Conservation (phyloP, 1,140 invertebrate genomes). For the Latrodectus geometricus region DNA sequence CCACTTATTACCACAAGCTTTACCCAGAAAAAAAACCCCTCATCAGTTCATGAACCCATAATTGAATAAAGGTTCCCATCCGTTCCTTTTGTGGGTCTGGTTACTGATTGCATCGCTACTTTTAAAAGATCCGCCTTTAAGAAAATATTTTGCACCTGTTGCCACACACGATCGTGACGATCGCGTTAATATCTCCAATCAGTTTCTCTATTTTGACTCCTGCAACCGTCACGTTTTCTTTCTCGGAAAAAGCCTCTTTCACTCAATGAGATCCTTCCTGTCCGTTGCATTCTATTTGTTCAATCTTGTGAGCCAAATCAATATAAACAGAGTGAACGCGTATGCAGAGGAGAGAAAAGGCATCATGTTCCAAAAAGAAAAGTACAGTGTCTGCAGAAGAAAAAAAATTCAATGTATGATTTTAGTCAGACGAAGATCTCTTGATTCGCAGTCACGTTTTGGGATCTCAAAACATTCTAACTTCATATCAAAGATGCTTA, state of each 20-base stretch:
- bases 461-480: too few relatives aligned
- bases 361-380: too few relatives aligned
- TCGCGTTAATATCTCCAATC: not conserved
- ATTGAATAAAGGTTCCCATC: not conserved
- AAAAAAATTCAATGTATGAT: too few relatives aligned
- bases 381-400: too few relatives aligned
- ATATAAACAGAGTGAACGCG: too few relatives aligned
- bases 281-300: too few relatives aligned
- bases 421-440: too few relatives aligned
- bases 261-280: too few relatives aligned
- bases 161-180: not conserved
- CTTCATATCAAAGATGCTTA: too few relatives aligned
- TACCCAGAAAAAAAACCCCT: not conserved
- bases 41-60: not conserved
- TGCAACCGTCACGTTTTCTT: not conserved
- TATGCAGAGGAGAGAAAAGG: too few relatives aligned
- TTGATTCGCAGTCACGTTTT: too few relatives aligned
- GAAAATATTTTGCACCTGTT: not conserved
- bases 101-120: not conserved
- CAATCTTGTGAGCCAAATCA: too few relatives aligned
- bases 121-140: not conserved
- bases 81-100: not conserved
- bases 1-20: not conserved
- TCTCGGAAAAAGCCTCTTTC: not conserved
- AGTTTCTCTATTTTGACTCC: not conserved